Evolutionary conservation across 2,888 invertebrate species (phyloP).

Genomic region (Timema podura): DNA sequence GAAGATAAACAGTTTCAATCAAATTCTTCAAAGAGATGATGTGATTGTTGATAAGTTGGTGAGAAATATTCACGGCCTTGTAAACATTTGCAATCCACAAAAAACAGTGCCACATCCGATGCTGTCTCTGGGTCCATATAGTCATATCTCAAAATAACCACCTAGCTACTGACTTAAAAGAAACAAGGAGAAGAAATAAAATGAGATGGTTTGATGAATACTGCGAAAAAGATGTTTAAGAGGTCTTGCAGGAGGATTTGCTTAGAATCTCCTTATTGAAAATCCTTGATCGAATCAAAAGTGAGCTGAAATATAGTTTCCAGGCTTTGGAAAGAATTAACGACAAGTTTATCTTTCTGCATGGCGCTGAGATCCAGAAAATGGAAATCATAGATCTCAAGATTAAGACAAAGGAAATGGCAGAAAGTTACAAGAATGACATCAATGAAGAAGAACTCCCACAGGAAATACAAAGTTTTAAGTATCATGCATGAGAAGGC

Average conservation of each 20-base stretch:
- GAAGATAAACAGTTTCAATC: background rate
- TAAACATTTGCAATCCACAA: slow-evolving; percentile 3
- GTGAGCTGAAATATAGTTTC: background rate
- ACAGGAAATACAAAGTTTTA: background rate
- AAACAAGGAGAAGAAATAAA: background rate
- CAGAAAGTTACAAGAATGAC: background rate
- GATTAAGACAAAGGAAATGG: background rate
- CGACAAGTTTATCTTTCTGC: background rate
- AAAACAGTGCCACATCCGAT: background rate
- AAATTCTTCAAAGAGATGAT: background rate
- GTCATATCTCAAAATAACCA: slow-evolving; percentile 1
- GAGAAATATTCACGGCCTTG: slow-evolving; percentile 4
- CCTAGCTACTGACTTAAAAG: slow-evolving; percentile 5
- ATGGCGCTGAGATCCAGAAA: background rate
- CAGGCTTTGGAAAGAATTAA: too few relatives aligned
- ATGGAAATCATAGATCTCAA: background rate
- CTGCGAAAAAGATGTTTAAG: background rate
- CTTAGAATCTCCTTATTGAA: background rate
- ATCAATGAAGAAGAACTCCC: background rate
- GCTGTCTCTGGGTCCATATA: too few relatives aligned
- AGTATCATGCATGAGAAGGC: background rate
- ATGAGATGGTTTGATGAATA: slow-evolving; percentile 3
- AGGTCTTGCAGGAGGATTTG: background rate
- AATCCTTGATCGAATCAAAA: background rate
- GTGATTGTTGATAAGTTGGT: background rate